Evolutionary conservation across 2,797 vertebrate genomes (phyloP).

Genomic region (Distichodus sexfasciatus): DNA sequence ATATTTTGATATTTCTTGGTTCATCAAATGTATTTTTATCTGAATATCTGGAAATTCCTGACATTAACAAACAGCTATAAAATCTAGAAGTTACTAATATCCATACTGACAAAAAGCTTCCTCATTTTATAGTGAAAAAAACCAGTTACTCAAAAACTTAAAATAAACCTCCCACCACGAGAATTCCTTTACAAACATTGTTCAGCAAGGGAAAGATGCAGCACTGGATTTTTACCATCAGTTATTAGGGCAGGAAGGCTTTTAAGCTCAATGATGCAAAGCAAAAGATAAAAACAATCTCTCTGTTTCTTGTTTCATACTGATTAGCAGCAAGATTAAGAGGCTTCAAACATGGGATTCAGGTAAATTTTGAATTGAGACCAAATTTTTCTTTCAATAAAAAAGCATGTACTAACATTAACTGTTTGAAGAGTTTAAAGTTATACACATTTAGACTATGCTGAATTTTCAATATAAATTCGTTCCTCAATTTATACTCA

Average conservation of each 20-base stretch:
- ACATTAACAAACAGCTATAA: neutral
- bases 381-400: neutral
- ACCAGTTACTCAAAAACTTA: no score
- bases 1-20: neutral
- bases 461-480: no score
- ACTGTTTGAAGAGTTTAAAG: no score
- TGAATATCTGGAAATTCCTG: neutral
- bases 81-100: no score
- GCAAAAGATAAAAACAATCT: neutral
- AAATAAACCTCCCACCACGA: neutral
- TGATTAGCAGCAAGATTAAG: neutral
- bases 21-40: no score
- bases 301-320: neutral
- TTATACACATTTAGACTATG: neutral
- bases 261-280: neutral
- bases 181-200: neutral
- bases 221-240: neutral
- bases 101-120: no score
- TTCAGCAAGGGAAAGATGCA: neutral
- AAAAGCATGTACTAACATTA: no score
- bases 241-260: neutral
- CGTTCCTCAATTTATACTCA: no score
- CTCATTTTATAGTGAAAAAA: no score
- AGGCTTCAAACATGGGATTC: neutral
- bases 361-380: slow-evolving; percentile 1